phyloP scores from a whole-genome alignment of 2,113 vertebrate species.

The Datnioides undecimradiatus region DNA sequence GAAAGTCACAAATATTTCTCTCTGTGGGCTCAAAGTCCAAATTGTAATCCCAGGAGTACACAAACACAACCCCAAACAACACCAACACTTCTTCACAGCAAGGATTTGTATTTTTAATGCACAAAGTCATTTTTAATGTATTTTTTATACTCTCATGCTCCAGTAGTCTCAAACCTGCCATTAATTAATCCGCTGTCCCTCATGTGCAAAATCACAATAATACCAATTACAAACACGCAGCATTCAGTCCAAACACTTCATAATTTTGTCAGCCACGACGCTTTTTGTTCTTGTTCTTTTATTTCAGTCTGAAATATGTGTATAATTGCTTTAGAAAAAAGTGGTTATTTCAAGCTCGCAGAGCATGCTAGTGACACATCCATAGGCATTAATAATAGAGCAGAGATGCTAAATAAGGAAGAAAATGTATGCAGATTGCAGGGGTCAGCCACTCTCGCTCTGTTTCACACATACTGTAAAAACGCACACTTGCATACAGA shows the following conservation, averaged over 20 bases:
- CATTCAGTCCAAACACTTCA: not conserved
- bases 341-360: not conserved
- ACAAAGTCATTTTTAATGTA: not conserved
- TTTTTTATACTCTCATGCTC: not conserved
- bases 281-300: not conserved
- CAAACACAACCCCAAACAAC: not conserved
- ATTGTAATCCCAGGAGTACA: not conserved
- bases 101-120: not conserved
- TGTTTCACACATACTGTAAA: not conserved
- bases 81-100: too few relatives aligned
- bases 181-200: not conserved
- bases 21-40: not conserved
- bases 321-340: not conserved
- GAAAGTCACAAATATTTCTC: not conserved
- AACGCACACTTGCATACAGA: not conserved
- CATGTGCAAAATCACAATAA: not conserved
- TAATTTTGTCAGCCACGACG: not conserved
- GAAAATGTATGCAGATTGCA: slow-evolving; percentile 7
- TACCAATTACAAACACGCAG: not conserved
- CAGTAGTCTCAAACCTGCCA: not conserved
- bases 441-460: not conserved
- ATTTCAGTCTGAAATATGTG: not conserved
- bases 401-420: not conserved
- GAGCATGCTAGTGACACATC: not conserved
- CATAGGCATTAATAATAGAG: not conserved